Base-by-base conservation (phyloP, 2,113 vertebrate genomes). In the Mormyrus iriodes region DNA sequence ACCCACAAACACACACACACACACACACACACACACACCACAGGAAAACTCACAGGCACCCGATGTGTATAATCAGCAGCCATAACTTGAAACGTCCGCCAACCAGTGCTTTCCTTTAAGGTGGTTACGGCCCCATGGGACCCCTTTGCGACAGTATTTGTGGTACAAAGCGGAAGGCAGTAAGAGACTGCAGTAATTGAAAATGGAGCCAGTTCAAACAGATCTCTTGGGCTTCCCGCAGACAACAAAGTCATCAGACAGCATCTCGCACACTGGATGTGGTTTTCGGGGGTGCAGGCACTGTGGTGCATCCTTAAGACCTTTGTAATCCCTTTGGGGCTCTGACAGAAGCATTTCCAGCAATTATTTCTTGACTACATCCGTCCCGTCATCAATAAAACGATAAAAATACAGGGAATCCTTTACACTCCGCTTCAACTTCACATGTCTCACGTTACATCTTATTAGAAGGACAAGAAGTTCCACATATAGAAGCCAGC, bases 141-240 rank as follows among this genome's bases (percentile, higher is more conserved):
- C 73, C 48, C 46, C n/a, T 48, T 85, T 85, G 24, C 24, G 1
- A 24, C 83, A 49, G 19, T 85, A 51, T 85, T 85, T 85, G 83
- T 49, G 83, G 44, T 85, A 48, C 83, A 85, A 49, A 85, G 44
- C 21, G 24, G 44, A 85, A 31, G 48, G 24, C 83, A 24, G 44
- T 49, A 51, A 85, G 46, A 85, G 21, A 85, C 46, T 31, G 46
- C 44, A 7, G 83, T 85, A 49, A 49, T 85, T 85, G 83, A 85
- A 85, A 85, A 49, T 48, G 83, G 44, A 85, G 83, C 83, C 10
- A 24, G 44, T 85, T 85, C 83, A 85, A 85, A 85, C 44, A 85
- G 44, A 85, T 85, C 83, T 85, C 83, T 21, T 49, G 83, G 83
- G 83, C 83, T 51, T 85, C 48, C 83, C 83, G 1, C 48, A 27